These are phyloP conservation scores for Hyposoter dolosus DNA, from an alignment of 2,888 invertebrate genomes.

Conservation along the genomic window DNA sequence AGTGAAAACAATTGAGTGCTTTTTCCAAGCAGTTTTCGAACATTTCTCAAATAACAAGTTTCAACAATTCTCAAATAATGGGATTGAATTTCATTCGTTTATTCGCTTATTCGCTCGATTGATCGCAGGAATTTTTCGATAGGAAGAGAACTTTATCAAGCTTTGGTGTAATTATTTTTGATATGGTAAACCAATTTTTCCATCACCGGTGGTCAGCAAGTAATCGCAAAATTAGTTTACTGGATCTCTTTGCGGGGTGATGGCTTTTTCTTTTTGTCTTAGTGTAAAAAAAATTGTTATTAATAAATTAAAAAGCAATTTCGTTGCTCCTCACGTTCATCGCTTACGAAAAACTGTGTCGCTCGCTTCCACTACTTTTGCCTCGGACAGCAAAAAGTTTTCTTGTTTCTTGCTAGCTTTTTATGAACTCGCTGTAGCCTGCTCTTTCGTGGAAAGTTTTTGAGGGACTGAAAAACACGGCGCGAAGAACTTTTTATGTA, in stretches of 20 bases:
- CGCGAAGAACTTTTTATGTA: not conserved
- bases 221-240: not conserved
- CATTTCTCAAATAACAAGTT: not conserved
- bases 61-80: not conserved
- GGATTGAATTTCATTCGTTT: not conserved
- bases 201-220: not conserved
- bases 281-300: not conserved
- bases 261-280: not conserved
- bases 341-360: not conserved
- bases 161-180: not conserved
- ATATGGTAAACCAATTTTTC: not conserved
- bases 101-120: not conserved
- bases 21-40: not conserved
- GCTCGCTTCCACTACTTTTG: not conserved
- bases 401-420: conserved; percentile 49
- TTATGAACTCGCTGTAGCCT: conserved; percentile 22
- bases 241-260: not conserved
- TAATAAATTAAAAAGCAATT: conserved; percentile 5
- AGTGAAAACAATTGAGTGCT: not conserved
- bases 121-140: not conserved
- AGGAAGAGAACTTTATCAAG: too few species aligned
- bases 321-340: not conserved
- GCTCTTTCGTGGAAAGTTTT: conserved; percentile 50
- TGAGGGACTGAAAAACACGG: conserved; percentile 28
- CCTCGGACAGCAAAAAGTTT: conserved; percentile 37